Evolutionary conservation across 1,140 invertebrate genomes (phyloP).

Genomic region (Ephestia elutella): DNA sequence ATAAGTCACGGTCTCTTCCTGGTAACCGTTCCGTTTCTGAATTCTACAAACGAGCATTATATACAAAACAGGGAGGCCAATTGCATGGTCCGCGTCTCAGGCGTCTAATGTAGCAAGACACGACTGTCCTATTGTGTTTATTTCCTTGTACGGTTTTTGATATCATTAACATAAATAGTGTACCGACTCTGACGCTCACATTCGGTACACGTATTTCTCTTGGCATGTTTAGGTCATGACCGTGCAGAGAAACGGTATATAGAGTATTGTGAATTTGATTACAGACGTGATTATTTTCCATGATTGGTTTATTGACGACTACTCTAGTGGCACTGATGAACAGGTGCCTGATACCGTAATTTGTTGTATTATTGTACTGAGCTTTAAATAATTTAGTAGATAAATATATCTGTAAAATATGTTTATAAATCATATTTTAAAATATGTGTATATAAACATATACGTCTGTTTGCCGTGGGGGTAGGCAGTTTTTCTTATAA

Average conservation of each 20-base stretch:
- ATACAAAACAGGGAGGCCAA: conserved; percentile 59
- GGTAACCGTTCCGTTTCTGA: conserved; percentile 46
- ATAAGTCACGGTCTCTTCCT: conserved; percentile 49
- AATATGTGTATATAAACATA: too few species aligned
- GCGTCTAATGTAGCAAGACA: conserved; percentile 55
- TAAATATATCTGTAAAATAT: too few species aligned
- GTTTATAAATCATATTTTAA: too few species aligned
- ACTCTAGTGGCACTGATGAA: background rate
- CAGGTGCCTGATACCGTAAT: background rate
- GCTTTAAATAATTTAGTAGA: too few species aligned
- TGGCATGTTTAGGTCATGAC: conserved; percentile 26
- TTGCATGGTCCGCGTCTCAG: conserved; percentile 41
- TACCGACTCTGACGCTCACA: conserved; percentile 39
- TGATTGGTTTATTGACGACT: background rate
- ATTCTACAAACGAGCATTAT: conserved; percentile 60
- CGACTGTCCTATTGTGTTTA: conserved; percentile 64
- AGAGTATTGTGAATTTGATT: conserved; percentile 23
- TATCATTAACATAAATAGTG: conserved; percentile 63
- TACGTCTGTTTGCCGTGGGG: too few species aligned
- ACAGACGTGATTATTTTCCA: conserved; percentile 3
- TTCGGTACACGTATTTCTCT: conserved; percentile 38
- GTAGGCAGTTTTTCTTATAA: too few species aligned
- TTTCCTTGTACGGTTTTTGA: conserved; percentile 60
- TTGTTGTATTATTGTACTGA: background rate
- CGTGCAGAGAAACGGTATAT: conserved; percentile 18